Evolutionary conservation across 2,113 vertebrate species (phyloP), one percentile per base, ranked within the genome.

Genomic region (Microtus richardsoni): DNA sequence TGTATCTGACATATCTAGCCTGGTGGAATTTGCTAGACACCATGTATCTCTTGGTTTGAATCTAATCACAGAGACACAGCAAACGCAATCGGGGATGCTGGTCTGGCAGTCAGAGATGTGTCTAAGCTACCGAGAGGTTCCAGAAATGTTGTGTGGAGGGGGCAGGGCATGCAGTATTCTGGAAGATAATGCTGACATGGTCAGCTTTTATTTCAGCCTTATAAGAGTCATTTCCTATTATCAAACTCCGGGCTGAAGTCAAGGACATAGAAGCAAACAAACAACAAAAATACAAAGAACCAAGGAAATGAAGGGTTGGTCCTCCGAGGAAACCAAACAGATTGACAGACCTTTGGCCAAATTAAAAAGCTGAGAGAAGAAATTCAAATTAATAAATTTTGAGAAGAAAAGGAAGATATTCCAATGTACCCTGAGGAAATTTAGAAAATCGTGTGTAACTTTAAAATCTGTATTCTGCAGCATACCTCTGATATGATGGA

Each of bases 51-150:
- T 98, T 0, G 99, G 99, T 1, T 98, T 99, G 98, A 98, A 98
- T 14, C 97, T 99, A 64, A 99, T 99, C 7, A 99, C 99, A 99
- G 99, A 74, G 99, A 99, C 60, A 99, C 99, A 0, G 99, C 99
- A 58, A 99, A 99, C 97, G 98, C 98, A 8, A 98, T 99, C 94
- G 98, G 99, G 33, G 99, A 99, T 94, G 99, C 99, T 4, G 99
- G 99, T 5, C 98, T 99, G 86, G 77, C 98, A 0, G 99, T 99
- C 98, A 99, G 99, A 79, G 49, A 52, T 22, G 49, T 54, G 33
- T 79, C 49, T n/a, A 54, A 80, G 78, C 33, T 58, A 80, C 24
- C 19, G 0, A 54, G 78, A 24, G 49, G 52, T 80, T 54, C 49
- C 78, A 4, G 8, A 5, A 54, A 52, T 79, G 17, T 52, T 52